Evolutionary conservation across 2,888 invertebrate genomes (phyloP), one percentile per base, ranked within the genome.

Genomic region (Lacanobia oleracea): DNA sequence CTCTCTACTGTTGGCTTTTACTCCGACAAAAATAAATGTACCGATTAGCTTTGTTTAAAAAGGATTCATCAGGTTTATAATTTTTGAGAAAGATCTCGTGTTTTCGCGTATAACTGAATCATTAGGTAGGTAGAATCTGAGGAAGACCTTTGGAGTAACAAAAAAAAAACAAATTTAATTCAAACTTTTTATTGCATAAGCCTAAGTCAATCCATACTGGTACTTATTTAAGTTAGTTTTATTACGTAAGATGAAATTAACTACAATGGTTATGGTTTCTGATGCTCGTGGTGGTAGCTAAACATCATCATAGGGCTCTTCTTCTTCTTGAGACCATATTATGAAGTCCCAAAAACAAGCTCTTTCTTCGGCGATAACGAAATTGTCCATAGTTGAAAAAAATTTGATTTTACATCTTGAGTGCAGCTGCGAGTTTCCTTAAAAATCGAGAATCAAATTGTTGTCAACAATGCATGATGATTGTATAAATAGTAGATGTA

Each of bases 401-500:
- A 81, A 81, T 63, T 4, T 87, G 23, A 85, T 89, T 21, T 62
- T 78, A 75, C 21, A 70, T 68, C 21, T 77, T 21, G 60, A 5
- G 1, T 33, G 14, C n/a, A 40, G n/a, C 6, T 43, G 18, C 75
- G 18, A 72, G 75, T 18, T 80, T 33, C 23, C 43, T 53, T 62
- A 18, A 78, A 63, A 67, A 27, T 56, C 63, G 4, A 83, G 83
- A 78, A 66, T 75, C 18, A 74, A 80, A 60, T 72, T 72, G 7
- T 73, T 90, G 27, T 65, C 85, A 53, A 70, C 71, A 7, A 85
- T 88, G 77, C 88, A 87, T 72, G 77, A 74, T 54, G 78, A 87
- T 66, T 77, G 6, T 84, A 8, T 78, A 83, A 77, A 37, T 1
- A 40, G 79, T 75, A 37, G 73, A 75, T 66, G 67, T 73, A 67